phyloP scores from a whole-genome alignment of 53 echinoderm and acorn worm genomes.

The Pentamera pediparva region DNA sequence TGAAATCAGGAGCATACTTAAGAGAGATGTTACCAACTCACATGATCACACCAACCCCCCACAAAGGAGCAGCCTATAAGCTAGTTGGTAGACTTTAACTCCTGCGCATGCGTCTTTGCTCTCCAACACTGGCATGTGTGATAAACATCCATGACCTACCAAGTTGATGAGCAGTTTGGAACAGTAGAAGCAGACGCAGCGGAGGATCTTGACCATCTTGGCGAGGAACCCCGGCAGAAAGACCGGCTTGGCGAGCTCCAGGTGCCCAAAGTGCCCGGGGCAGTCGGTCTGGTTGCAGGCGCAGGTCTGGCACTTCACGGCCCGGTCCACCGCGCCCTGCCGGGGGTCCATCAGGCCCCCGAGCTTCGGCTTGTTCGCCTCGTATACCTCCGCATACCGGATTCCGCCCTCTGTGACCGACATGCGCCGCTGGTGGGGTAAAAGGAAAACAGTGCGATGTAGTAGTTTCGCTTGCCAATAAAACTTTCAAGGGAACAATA shows the following conservation, averaged over 20 bases:
- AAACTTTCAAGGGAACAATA: too few relatives aligned
- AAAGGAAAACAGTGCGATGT: not conserved
- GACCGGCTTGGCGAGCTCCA: slow-evolving; percentile 96
- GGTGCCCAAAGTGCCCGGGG: slow-evolving; percentile 96
- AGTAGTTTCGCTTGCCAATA: too few relatives aligned
- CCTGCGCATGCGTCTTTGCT: too few relatives aligned
- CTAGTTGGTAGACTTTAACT: not conserved
- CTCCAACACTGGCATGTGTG: too few relatives aligned
- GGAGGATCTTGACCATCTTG: slow-evolving; percentile 70
- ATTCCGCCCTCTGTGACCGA: slow-evolving; percentile 94
- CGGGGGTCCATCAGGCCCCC: slow-evolving; percentile 98
- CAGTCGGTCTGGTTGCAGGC: slow-evolving; percentile 93
- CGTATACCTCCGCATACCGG: slow-evolving; percentile 78
- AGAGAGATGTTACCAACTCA: too few relatives aligned
- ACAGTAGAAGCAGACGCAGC: slow-evolving; percentile 97
- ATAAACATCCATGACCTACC: too few relatives aligned
- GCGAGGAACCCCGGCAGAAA: slow-evolving; percentile 88
- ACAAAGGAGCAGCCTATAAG: too few relatives aligned
- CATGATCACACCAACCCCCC: too few relatives aligned
- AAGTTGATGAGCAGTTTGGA: slow-evolving; percentile 81
- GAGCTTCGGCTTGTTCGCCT: slow-evolving; percentile 83
- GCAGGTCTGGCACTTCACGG: slow-evolving; percentile 88
- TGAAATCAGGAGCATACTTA: too few relatives aligned
- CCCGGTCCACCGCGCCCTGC: slow-evolving; percentile 81
- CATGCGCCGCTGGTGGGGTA: slow-evolving; percentile 63